Conservation (phyloP, 2,888 invertebrate genomes). For the Callosobruchus maculatus region DNA sequence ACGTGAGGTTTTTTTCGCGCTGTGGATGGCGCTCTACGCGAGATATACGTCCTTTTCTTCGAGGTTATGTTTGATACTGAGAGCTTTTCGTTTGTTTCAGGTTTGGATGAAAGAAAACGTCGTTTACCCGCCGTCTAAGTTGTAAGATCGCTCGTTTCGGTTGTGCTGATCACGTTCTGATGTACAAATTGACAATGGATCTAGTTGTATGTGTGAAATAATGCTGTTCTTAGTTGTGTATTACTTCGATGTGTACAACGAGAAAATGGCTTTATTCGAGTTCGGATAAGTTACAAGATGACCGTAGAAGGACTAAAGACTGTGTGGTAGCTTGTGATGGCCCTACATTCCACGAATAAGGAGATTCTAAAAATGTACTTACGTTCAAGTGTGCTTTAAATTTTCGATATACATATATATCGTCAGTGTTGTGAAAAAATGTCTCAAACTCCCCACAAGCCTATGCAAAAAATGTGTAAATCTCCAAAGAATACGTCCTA, state of each 20-base stretch:
- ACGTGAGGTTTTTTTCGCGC: conserved; percentile 4
- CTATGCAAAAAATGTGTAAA: conserved; percentile 49
- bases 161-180: not conserved
- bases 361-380: conserved; percentile 29
- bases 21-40: not conserved
- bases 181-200: not conserved
- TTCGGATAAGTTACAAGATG: conserved; percentile 42
- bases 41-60: conserved; percentile 18
- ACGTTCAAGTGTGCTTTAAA: conserved; percentile 28
- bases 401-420: conserved; percentile 2
- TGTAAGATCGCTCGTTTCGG: not conserved
- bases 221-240: conserved; percentile 34
- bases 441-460: conserved; percentile 46
- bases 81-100: conserved; percentile 39
- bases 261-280: conserved; percentile 50
- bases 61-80: conserved; percentile 42
- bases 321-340: conserved; percentile 1
- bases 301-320: conserved; percentile 2
- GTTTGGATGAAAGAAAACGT: conserved; percentile 21
- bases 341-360: conserved; percentile 21
- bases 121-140: conserved; percentile 4
- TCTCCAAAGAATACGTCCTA: conserved; percentile 45
- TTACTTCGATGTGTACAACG: conserved; percentile 38
- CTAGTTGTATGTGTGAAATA: conserved; percentile 28
- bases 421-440: conserved; percentile 39